A percentile compares a stretch with the other conserved stretches of the same genome.
Conservation (phyloP, 1,140 invertebrate species). For the Druon quercuslanigerum region DNA sequence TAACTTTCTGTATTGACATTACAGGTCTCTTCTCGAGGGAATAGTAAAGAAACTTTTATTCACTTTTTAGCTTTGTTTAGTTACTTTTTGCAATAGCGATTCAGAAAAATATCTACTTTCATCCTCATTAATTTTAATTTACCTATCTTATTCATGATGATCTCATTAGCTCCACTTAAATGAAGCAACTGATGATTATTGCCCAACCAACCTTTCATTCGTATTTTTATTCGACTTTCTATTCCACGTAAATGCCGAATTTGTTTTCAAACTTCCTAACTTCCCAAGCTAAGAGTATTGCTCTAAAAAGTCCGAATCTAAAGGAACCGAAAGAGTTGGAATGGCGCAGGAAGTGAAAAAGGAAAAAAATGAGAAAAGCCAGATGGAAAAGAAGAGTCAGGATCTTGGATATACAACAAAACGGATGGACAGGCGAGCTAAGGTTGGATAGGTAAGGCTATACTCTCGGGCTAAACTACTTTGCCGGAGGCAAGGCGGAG, state of each 20-base stretch:
- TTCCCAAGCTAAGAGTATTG: background rate
- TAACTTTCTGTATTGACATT: too few species aligned
- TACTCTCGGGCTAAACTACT: conserved; percentile 65
- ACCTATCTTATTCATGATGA: too few species aligned
- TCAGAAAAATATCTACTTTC: too few species aligned
- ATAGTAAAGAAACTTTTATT: too few species aligned
- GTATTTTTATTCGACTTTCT: too few species aligned
- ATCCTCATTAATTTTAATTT: too few species aligned
- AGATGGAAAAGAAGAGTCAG: conserved; percentile 8
- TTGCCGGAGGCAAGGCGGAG: conserved; percentile 55
- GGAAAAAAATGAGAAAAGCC: background rate
- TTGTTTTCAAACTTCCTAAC: background rate
- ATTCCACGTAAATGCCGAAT: background rate
- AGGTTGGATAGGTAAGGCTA: conserved; percentile 61
- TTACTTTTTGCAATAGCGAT: too few species aligned
- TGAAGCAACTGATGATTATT: too few species aligned
- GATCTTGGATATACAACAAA: conserved; percentile 59
- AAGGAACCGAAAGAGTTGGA: conserved; percentile 8
- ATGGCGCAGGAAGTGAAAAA: background rate
- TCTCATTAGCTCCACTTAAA: too few species aligned
- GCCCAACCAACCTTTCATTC: too few species aligned
- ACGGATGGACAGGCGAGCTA: conserved; percentile 62
- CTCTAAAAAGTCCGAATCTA: background rate
- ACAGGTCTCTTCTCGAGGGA: too few species aligned
- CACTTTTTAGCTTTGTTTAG: too few species aligned